Conservation (phyloP, 2,113 vertebrate species). For the Puffinus mauretanicus region DNA sequence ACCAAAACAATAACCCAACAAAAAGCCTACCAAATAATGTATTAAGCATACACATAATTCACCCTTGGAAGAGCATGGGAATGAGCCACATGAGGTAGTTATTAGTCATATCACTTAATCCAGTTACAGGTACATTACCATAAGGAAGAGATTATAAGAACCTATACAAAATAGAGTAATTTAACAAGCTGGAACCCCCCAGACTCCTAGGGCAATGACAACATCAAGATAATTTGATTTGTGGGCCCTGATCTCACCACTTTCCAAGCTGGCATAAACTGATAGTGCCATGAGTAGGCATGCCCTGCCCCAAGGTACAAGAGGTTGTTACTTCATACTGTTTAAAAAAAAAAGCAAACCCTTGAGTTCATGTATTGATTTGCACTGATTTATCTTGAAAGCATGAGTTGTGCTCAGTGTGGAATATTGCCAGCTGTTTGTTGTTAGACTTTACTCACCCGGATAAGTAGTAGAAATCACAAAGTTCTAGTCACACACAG, state of each 20-base stretch:
- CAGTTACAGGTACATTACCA: background rate
- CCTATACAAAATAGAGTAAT: background rate
- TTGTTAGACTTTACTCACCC: background rate
- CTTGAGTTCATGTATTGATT: background rate
- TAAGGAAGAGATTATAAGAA: background rate
- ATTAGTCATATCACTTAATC: background rate
- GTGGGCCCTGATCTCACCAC: background rate
- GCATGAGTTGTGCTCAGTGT: background rate
- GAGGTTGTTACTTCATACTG: background rate
- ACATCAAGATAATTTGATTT: background rate
- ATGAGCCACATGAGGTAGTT: background rate
- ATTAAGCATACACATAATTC: background rate
- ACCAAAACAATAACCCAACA: too few relatives aligned
- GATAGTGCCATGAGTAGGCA: background rate
- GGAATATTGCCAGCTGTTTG: background rate
- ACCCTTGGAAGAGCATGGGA: background rate
- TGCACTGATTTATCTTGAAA: background rate
- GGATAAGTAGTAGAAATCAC: background rate
- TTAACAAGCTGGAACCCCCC: background rate
- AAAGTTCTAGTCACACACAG: background rate
- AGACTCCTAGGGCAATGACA: background rate
- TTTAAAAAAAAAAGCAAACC: background rate
- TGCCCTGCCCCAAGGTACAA: background rate
- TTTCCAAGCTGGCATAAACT: slow-evolving; percentile 25
- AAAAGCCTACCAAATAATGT: background rate